phyloP scores from a whole-genome alignment of 1,140 invertebrate genomes.

The Hermetia illucens region DNA sequence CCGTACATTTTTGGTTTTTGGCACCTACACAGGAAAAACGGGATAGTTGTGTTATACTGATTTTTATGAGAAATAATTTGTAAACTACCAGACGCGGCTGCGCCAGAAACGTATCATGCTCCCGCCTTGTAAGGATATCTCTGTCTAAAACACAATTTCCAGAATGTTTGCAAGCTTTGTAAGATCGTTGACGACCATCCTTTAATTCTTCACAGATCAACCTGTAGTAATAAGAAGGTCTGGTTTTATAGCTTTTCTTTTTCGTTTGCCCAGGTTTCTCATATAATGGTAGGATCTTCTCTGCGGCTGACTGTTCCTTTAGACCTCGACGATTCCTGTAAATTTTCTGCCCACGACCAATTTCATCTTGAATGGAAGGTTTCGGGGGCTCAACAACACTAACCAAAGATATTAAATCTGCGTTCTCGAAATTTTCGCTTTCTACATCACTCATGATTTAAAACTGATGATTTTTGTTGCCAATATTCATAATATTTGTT shows the following conservation, averaged over 20 bases:
- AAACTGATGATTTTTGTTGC: too few relatives aligned
- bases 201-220: background rate
- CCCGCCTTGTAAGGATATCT: constrained; percentile 20
- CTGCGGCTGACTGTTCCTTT: background rate
- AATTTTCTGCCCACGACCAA: background rate
- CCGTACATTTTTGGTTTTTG: background rate
- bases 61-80: too few relatives aligned
- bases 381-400: background rate
- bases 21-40: background rate
- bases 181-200: background rate
- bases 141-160: constrained; percentile 24
- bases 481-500: too few relatives aligned
- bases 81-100: constrained; percentile 12
- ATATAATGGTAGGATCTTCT: background rate
- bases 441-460: too few relatives aligned
- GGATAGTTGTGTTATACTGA: too few relatives aligned
- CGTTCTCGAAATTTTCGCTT: background rate
- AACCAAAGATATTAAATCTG: background rate
- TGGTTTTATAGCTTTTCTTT: background rate
- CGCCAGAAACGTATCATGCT: constrained; percentile 21
- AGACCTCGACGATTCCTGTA: background rate
- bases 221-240: background rate
- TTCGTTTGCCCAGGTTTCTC: background rate
- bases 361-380: background rate
- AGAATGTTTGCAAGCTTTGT: constrained; percentile 15